phyloP scores from a whole-genome alignment of 2,797 vertebrate species.

The Eurystomus glaucurus region DNA sequence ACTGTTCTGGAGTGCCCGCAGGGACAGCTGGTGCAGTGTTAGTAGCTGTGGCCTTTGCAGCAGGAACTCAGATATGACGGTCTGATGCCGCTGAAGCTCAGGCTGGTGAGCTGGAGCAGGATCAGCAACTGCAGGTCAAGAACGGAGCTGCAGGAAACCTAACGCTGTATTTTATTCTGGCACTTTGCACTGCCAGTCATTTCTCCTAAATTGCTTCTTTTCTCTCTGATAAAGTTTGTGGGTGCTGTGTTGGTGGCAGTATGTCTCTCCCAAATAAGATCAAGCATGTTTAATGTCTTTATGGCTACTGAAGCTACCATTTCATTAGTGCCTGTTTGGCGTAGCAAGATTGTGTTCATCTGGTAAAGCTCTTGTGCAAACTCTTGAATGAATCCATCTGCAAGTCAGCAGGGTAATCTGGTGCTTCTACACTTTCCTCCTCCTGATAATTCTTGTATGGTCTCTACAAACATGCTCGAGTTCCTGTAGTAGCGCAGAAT shows the following conservation, averaged over 20 bases:
- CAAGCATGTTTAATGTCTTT: not conserved
- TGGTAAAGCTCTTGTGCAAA: not conserved
- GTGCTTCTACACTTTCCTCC: not conserved
- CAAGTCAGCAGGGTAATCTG: not conserved
- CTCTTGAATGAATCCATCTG: not conserved
- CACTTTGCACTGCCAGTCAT: not conserved
- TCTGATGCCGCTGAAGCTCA: not conserved
- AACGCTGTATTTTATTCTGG: not conserved
- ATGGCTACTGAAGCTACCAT: not conserved
- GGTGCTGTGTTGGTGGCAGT: not conserved
- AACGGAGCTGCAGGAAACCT: not conserved
- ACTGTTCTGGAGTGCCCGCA: not conserved
- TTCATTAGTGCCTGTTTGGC: not conserved
- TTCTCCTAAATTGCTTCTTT: not conserved
- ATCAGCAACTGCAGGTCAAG: not conserved
- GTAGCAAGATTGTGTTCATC: not conserved
- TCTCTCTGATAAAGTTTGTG: not conserved
- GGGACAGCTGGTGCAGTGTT: not conserved
- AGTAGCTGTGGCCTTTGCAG: not conserved
- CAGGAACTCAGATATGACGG: fast-evolving
- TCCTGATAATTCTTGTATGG: not conserved
- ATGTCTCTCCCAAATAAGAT: not conserved
- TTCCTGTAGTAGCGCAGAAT: not conserved
- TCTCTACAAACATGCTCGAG: not conserved
- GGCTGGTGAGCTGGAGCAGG: not conserved